Conservation (phyloP, 2,113 vertebrate species). For the Mola mola region DNA sequence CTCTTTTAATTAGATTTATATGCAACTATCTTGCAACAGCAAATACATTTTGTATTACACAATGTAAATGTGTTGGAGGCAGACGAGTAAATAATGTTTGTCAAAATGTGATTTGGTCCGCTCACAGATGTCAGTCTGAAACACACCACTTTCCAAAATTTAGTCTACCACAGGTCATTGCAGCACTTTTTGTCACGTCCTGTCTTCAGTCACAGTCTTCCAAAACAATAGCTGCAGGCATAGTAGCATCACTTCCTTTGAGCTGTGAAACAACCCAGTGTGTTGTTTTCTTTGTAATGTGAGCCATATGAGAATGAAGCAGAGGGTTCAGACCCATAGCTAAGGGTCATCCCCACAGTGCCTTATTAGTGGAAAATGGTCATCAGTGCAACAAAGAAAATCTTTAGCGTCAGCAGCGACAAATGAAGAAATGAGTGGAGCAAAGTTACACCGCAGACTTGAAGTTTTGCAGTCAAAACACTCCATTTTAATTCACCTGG, state of each 20-base stretch:
- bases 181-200: conserved; percentile 45
- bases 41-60: too few relatives aligned
- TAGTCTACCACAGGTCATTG: conserved; percentile 35
- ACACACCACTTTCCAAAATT: conserved; percentile 22
- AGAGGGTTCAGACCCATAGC: conserved; percentile 13
- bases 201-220: conserved; percentile 9
- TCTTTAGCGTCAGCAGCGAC: conserved; percentile 14
- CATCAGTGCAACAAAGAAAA: conserved; percentile 44
- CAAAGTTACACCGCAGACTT: conserved; percentile 21
- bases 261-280: conserved; percentile 28
- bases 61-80: too few relatives aligned
- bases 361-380: conserved; percentile 45
- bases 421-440: conserved; percentile 8
- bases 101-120: too few relatives aligned
- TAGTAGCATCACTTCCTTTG: conserved; percentile 17
- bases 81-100: too few relatives aligned
- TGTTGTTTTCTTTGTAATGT: conserved; percentile 54
- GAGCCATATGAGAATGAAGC: conserved; percentile 52
- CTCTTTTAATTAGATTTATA: too few relatives aligned
- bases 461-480: too few relatives aligned
- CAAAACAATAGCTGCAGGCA: conserved; percentile 31
- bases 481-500: too few relatives aligned
- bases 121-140: too few relatives aligned
- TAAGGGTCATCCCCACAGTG: conserved; percentile 41
- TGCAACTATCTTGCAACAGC: too few relatives aligned